Percentiles rank a stretch among this genome's conserved stretches.
Conservation (phyloP, 2,113 vertebrate genomes). For the Hyperoodon ampullatus region DNA sequence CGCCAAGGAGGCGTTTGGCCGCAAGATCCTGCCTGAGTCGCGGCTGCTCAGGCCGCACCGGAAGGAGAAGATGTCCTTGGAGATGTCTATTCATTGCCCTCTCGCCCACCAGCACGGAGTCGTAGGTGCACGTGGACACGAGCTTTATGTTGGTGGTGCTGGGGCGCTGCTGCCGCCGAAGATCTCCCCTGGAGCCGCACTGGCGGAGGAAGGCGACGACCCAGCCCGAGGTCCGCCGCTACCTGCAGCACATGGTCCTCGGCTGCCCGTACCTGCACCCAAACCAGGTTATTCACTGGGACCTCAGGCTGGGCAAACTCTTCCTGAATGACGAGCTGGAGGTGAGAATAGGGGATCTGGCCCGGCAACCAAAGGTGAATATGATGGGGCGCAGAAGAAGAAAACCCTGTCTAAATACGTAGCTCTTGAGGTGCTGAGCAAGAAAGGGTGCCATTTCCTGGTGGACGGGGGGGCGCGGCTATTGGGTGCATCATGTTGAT, state of each 20-base stretch:
- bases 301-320: slow-evolving; percentile 92
- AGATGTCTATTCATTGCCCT: slow-evolving; percentile 90
- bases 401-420: slow-evolving; percentile 91
- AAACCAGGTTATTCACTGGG: slow-evolving; percentile 90
- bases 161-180: slow-evolving; percentile 92
- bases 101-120: slow-evolving; percentile 84
- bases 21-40: slow-evolving; percentile 89
- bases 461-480: slow-evolving; percentile 92
- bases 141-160: slow-evolving; percentile 90
- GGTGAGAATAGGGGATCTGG: slow-evolving; percentile 93
- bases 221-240: slow-evolving; percentile 89
- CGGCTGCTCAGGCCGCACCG: slow-evolving; percentile 91
- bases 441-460: slow-evolving; percentile 93
- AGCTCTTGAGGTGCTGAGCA: slow-evolving; percentile 90
- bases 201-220: slow-evolving; percentile 90
- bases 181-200: slow-evolving; percentile 92
- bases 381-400: slow-evolving; percentile 91
- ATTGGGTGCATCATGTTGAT: slow-evolving; percentile 88
- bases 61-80: slow-evolving; percentile 92
- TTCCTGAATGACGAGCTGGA: slow-evolving; percentile 94
- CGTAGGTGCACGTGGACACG: too few relatives aligned
- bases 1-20: slow-evolving; percentile 88
- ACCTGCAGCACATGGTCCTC: slow-evolving; percentile 89
- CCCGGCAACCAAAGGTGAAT: slow-evolving; percentile 91
- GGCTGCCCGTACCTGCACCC: slow-evolving; percentile 91